Percentiles rank a stretch among this genome's conserved stretches.
Conservation (phyloP, 1,140 invertebrate genomes). For the Cydia amplana region DNA sequence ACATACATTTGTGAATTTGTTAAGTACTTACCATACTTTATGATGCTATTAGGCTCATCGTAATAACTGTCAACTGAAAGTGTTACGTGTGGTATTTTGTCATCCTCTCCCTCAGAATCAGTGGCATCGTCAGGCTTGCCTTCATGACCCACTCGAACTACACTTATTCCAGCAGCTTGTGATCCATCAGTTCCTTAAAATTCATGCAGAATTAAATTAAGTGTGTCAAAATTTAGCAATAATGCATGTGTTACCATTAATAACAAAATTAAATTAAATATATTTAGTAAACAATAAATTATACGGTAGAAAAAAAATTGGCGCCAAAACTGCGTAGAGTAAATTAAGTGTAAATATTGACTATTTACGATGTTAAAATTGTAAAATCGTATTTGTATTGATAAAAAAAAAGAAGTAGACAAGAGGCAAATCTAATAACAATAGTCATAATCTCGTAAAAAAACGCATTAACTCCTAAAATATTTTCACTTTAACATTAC, state of each 20-base stretch:
- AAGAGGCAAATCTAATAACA: not conserved
- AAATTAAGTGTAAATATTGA: not conserved
- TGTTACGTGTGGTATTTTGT: constrained; percentile 73
- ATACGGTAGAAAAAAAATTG: constrained; percentile 43
- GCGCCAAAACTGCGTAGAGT: constrained; percentile 39
- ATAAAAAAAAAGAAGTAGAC: not conserved
- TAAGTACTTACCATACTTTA: constrained; percentile 68
- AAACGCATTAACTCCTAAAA: not conserved
- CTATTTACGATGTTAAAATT: not conserved
- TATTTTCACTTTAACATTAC: not conserved
- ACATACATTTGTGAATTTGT: no score
- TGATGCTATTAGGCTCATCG: constrained; percentile 73
- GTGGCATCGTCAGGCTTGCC: constrained; percentile 75
- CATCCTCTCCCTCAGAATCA: constrained; percentile 73
- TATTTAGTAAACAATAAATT: constrained; percentile 46
- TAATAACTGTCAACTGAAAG: constrained; percentile 75
- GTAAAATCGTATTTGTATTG: not conserved
- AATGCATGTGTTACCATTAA: not conserved
- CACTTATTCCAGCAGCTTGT: constrained; percentile 72
- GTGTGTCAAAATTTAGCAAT: constrained; percentile 50
- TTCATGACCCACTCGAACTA: constrained; percentile 73
- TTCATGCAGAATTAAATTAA: constrained; percentile 38
- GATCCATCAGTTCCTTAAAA: constrained; percentile 70
- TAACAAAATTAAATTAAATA: not conserved
- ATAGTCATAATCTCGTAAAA: not conserved